phyloP scores from a whole-genome alignment of 2,888 invertebrate species.

The Acronicta leporina region DNA sequence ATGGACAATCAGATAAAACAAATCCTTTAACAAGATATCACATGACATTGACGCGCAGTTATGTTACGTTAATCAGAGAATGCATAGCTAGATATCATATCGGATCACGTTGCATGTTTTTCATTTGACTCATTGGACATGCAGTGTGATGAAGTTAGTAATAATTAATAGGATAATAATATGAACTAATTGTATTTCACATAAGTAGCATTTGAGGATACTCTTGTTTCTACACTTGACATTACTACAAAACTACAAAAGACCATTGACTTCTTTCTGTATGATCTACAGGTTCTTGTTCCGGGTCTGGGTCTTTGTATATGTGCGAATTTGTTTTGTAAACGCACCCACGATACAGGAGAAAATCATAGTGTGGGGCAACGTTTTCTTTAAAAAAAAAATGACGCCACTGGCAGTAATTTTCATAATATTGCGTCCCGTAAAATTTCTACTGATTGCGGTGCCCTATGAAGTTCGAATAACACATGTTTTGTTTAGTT shows the following conservation, averaged over 20 bases:
- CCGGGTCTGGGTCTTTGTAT: too few relatives aligned
- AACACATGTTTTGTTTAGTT: background rate
- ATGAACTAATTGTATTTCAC: background rate
- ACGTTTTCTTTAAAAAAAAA: too few relatives aligned
- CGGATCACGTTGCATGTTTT: slow-evolving; percentile 31
- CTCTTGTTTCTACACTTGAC: background rate
- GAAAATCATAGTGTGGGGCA: too few relatives aligned
- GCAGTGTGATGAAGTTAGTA: background rate
- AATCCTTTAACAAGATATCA: slow-evolving; percentile 35
- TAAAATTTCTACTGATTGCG: background rate
- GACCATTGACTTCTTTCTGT: background rate
- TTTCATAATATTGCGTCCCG: background rate
- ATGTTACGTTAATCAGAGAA: slow-evolving; percentile 30
- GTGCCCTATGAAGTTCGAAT: background rate
- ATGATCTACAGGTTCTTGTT: too few relatives aligned
- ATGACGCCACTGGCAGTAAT: too few relatives aligned
- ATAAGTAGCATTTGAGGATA: background rate
- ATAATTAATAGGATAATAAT: background rate
- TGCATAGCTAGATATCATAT: slow-evolving; percentile 44
- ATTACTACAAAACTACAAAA: background rate
- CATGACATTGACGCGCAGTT: slow-evolving; percentile 33
- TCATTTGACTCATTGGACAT: slow-evolving; percentile 27
- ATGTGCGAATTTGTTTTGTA: too few relatives aligned
- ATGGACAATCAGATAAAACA: slow-evolving; percentile 35
- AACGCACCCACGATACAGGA: too few relatives aligned